A percentile compares a stretch with the other conserved stretches of the same genome.
Evolutionary conservation across 2,113 vertebrate species (phyloP).

Genomic region (Myocastor coypus): DNA sequence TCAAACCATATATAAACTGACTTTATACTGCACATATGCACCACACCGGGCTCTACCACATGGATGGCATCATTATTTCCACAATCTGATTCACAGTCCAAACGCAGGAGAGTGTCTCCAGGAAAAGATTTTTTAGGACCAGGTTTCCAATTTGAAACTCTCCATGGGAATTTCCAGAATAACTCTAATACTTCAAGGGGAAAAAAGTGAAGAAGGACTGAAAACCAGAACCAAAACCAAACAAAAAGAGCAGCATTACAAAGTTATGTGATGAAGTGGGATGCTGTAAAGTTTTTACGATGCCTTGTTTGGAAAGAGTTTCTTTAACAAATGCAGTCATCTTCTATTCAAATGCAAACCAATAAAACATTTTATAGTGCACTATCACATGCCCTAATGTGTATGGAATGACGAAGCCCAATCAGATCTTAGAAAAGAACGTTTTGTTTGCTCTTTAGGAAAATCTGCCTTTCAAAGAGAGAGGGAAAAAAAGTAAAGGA

Average conservation of each 20-base stretch:
- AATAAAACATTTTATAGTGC: slow-evolving; percentile 74
- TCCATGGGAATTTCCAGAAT: slow-evolving; percentile 74
- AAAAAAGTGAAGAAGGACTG: slow-evolving; percentile 41
- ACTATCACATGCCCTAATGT: slow-evolving; percentile 70
- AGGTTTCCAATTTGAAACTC: slow-evolving; percentile 75
- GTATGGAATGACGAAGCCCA: slow-evolving; percentile 47
- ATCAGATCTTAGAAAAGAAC: slow-evolving; percentile 66
- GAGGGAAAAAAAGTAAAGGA: neutral
- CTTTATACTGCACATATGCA: slow-evolving; percentile 73
- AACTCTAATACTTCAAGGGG: slow-evolving; percentile 63
- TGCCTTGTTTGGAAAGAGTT: slow-evolving; percentile 80
- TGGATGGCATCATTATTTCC: slow-evolving; percentile 71
- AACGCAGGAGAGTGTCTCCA: slow-evolving; percentile 63
- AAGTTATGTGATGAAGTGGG: slow-evolving; percentile 81
- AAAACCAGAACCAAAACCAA: slow-evolving; percentile 77
- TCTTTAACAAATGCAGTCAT: slow-evolving; percentile 79
- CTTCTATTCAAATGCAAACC: slow-evolving; percentile 74
- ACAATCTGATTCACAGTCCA: slow-evolving; percentile 63
- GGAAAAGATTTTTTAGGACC: slow-evolving; percentile 69
- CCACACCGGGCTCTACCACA: slow-evolving; percentile 42
- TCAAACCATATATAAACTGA: slow-evolving; percentile 79
- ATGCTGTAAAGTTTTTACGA: slow-evolving; percentile 81
- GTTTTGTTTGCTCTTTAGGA: slow-evolving; percentile 70
- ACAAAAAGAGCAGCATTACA: slow-evolving; percentile 78
- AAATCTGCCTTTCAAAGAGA: slow-evolving; percentile 37